Evolutionary conservation across 2,113 vertebrate genomes (phyloP), one percentile per base, ranked within the genome.

Genomic region (Cephalopholis sonnerati): DNA sequence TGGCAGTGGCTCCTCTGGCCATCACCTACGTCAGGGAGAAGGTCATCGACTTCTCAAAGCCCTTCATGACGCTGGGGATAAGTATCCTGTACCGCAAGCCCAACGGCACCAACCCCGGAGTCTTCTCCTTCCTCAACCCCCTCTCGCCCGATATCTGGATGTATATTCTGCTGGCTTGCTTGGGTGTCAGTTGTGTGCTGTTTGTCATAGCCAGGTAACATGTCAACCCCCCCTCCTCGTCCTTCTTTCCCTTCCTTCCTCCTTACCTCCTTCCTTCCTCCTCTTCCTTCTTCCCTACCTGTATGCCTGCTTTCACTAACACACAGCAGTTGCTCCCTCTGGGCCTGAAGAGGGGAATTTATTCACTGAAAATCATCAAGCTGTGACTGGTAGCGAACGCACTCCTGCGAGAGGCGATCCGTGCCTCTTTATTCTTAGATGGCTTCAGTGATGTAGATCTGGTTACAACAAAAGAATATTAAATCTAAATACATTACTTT

Each of bases 121-220:
- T 99, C 95, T 99, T 99, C 97, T 99, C 98, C 96, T 99, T 99
- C 96, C 97, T 99, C 96, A 99, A 99, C 87, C 98, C 98, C 93
- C 98, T 99, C 94, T 99, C 98, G 78, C 98, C 98, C 91, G 98
- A 99, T 97, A 99, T 99, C 97, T 99, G 98, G 98, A 99, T 99
- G 98, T 99, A 99, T 98, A 99, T 99, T 99, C 98, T 99, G 96
- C 98, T 99, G 97, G 98, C 98, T 97, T 99, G 95, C 97, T 98
- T 99, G 97, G 98, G 98, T 98, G 98, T 99, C 98, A 99, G 98
- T 98, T 99, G 98, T 97, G 98, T 99, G 98, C 98, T 99, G 96
- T 99, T 99, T 99, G 98, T 99, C 98, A 99, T 99, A 97, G 98
- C 98, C 98, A 99, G 98, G 98, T 99, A 99, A 99, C 97, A 98